These are phyloP conservation scores for Tillus elongatus DNA, from an alignment of 2,888 invertebrate genomes.

Conservation along the genomic window DNA sequence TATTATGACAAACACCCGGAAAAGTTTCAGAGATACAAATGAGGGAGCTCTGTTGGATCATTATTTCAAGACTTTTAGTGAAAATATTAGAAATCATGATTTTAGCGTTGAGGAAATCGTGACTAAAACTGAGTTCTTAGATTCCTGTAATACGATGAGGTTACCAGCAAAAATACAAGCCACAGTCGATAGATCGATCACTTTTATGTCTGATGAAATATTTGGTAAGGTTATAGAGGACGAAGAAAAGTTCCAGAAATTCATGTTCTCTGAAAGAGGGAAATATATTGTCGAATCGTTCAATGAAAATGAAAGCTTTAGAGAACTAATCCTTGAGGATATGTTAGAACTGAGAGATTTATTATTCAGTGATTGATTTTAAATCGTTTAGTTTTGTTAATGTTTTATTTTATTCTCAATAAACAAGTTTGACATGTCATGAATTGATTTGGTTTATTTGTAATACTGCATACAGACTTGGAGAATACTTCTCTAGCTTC, in stretches of 20 bases:
- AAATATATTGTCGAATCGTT: slow-evolving; percentile 23
- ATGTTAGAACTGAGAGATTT: slow-evolving; percentile 28
- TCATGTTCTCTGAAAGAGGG: slow-evolving; percentile 28
- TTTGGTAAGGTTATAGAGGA: slow-evolving; percentile 16
- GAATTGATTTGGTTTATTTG: too few species aligned
- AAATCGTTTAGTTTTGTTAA: slow-evolving; percentile 4
- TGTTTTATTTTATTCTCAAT: too few species aligned
- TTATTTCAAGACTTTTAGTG: slow-evolving; percentile 27
- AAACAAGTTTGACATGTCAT: too few species aligned
- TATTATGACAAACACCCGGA: slow-evolving; percentile 28
- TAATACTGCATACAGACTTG: too few species aligned
- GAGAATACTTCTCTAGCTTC: too few species aligned
- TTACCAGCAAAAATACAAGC: slow-evolving; percentile 25
- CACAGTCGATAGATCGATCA: slow-evolving; percentile 26
- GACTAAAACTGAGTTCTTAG: slow-evolving; percentile 20
- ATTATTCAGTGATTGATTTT: slow-evolving; percentile 14
- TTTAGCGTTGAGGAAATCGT: slow-evolving; percentile 18
- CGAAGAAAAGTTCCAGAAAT: slow-evolving; percentile 24
- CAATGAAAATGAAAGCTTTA: slow-evolving; percentile 20
- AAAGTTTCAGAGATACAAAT: slow-evolving; percentile 24
- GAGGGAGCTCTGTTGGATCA: slow-evolving; percentile 24
- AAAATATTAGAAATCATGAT: slow-evolving; percentile 17
- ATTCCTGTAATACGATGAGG: slow-evolving; percentile 20
- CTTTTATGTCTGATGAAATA: slow-evolving; percentile 24
- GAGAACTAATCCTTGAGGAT: slow-evolving; percentile 30